These are phyloP conservation scores for Trogon surrucura DNA, from an alignment of 2,113 vertebrate species.

Conservation along the genomic window DNA sequence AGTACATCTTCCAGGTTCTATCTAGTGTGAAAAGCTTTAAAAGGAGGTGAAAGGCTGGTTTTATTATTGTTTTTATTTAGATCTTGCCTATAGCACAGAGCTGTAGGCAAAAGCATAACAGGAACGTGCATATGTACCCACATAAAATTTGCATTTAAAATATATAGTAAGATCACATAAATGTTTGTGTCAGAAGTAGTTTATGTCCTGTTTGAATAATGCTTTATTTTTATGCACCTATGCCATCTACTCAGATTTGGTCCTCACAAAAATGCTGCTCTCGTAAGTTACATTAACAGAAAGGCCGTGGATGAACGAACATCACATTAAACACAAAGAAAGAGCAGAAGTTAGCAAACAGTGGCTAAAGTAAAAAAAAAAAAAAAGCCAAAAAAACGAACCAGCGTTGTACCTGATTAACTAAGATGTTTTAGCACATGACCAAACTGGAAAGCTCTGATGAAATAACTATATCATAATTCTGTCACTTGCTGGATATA, in stretches of 20 bases:
- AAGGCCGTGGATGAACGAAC: background rate
- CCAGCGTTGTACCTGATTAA: background rate
- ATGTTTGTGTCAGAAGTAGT: background rate
- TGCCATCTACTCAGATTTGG: background rate
- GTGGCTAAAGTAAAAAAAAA: background rate
- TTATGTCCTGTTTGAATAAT: background rate
- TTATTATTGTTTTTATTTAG: background rate
- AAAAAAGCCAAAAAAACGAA: background rate
- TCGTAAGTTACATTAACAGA: background rate
- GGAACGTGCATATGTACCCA: background rate
- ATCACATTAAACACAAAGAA: background rate
- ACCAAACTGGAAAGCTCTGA: background rate
- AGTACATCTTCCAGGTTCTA: background rate
- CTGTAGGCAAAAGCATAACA: background rate
- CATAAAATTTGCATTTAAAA: background rate
- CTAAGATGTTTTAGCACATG: background rate
- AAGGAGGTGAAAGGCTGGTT: background rate
- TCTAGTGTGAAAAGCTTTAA: background rate
- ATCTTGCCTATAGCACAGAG: background rate
- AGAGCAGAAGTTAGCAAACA: background rate
- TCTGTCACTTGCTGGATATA: background rate
- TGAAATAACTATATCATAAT: background rate
- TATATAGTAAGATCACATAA: background rate
- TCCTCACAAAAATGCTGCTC: background rate
- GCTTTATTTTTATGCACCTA: background rate